Evolutionary conservation across 2,113 vertebrate species (phyloP).

Genomic region (Dermatemys mawii): DNA sequence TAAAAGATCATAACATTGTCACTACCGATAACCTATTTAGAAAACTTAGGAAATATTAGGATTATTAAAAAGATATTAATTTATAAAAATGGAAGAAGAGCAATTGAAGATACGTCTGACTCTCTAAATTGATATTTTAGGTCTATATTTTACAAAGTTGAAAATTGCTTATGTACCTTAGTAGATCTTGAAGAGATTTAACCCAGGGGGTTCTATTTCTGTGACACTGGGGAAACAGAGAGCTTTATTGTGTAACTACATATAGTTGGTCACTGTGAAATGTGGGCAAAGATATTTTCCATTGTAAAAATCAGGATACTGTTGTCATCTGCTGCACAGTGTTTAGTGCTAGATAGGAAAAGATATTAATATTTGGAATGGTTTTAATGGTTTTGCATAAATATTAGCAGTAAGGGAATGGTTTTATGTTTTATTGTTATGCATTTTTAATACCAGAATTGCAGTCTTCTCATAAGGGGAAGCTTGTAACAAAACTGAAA

Average conservation of each 20-base stretch:
- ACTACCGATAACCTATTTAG: slow-evolving; percentile 14
- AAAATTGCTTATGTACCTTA: slow-evolving; percentile 41
- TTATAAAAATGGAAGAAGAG: not conserved
- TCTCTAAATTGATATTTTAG: slow-evolving; percentile 30
- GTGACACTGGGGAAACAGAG: not conserved
- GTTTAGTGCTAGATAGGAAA: slow-evolving; percentile 60
- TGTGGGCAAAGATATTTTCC: not conserved
- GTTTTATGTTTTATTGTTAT: slow-evolving; percentile 69
- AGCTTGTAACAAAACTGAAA: slow-evolving; percentile 77
- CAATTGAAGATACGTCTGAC: slow-evolving; percentile 3
- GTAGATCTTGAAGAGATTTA: slow-evolving; percentile 19
- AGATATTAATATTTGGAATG: slow-evolving; percentile 67
- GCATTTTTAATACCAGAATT: slow-evolving; percentile 69
- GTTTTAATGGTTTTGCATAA: slow-evolving; percentile 69
- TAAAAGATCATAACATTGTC: slow-evolving; percentile 11
- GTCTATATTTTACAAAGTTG: not conserved
- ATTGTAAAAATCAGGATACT: not conserved
- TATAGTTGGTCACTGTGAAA: slow-evolving; percentile 12
- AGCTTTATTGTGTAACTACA: slow-evolving; percentile 61
- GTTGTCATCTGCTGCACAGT: slow-evolving; percentile 1
- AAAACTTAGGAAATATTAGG: not conserved
- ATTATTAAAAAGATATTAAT: not conserved
- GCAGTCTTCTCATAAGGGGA: slow-evolving; percentile 57
- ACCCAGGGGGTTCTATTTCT: slow-evolving; percentile 24
- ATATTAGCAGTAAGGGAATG: slow-evolving; percentile 71